These are phyloP conservation scores for Nephotettix cincticeps DNA, from an alignment of 1,140 invertebrate species.

Conservation along the genomic window DNA sequence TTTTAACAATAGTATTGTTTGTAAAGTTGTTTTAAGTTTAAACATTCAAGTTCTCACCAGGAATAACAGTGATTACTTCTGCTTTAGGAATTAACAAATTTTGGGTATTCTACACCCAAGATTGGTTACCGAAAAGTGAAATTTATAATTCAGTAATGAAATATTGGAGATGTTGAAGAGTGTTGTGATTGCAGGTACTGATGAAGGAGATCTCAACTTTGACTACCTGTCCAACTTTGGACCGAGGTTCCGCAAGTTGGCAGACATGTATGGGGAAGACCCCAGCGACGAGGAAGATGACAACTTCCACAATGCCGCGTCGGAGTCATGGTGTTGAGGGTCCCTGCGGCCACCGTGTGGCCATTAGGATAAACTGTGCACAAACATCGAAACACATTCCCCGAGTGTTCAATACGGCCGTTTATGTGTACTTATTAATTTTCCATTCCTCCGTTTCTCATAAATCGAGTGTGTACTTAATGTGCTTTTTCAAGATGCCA, in stretches of 20 bases:
- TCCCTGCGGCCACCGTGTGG: background rate
- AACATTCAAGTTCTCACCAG: too few relatives aligned
- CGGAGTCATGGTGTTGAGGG: constrained; percentile 70
- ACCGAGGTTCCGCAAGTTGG: constrained; percentile 92
- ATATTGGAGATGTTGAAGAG: too few relatives aligned
- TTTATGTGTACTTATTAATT: constrained; percentile 18
- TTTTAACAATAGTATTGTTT: too few relatives aligned
- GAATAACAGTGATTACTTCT: too few relatives aligned
- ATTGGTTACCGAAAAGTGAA: too few relatives aligned
- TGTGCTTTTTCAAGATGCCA: background rate
- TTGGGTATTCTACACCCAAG: too few relatives aligned
- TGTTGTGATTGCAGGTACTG: constrained; percentile 61
- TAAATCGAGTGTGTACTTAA: constrained; percentile 7
- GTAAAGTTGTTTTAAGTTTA: too few relatives aligned
- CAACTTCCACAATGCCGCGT: constrained; percentile 61
- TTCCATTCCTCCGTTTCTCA: background rate
- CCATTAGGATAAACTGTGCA: background rate
- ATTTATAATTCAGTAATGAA: too few relatives aligned
- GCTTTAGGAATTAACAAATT: too few relatives aligned
- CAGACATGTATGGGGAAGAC: constrained; percentile 95
- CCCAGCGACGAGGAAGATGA: constrained; percentile 77
- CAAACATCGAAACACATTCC: constrained; percentile 19
- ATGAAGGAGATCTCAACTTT: constrained; percentile 94
- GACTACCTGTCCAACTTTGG: constrained; percentile 96
- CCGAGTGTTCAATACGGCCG: constrained; percentile 15